Evolutionary conservation across 1,140 invertebrate genomes (phyloP).

Genomic region (Listronotus oregonensis): DNA sequence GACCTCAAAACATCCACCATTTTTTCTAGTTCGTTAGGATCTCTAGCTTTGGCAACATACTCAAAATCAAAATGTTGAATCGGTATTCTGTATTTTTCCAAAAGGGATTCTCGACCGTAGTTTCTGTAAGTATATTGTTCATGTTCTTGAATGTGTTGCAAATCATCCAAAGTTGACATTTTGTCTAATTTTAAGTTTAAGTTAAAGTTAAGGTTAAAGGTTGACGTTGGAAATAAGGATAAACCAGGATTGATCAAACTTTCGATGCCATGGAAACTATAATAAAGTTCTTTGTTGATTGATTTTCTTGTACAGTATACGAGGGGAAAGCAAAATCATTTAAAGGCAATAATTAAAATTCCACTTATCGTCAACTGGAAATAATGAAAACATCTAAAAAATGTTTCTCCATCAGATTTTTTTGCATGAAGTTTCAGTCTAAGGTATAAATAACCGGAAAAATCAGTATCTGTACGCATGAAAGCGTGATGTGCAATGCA

Average conservation of each 20-base stretch:
- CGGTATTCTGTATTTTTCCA: slow-evolving; percentile 63
- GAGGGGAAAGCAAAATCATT: too few species aligned
- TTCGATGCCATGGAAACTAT: background rate
- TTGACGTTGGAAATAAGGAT: background rate
- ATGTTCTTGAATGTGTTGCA: slow-evolving; percentile 21
- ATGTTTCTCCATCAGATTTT: too few species aligned
- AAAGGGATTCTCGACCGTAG: slow-evolving; percentile 13
- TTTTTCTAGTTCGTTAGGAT: slow-evolving; percentile 63
- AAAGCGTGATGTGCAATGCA: too few species aligned
- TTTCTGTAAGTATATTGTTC: slow-evolving; percentile 12
- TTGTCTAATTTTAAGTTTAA: background rate
- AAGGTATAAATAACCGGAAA: too few species aligned
- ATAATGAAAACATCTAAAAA: too few species aligned
- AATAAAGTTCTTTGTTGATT: too few species aligned
- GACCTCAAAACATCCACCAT: slow-evolving; percentile 66
- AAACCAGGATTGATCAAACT: background rate
- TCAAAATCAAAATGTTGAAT: slow-evolving; percentile 65
- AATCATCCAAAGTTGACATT: slow-evolving; percentile 36
- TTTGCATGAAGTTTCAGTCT: too few species aligned
- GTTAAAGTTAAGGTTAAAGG: background rate
- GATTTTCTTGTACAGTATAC: too few species aligned
- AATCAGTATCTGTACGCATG: too few species aligned
- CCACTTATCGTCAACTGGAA: too few species aligned
- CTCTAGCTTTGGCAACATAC: slow-evolving; percentile 61
- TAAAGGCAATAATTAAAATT: too few species aligned